These are phyloP conservation scores for Crypturellus undulatus DNA, from an alignment of 2,113 vertebrate species.

Conservation along the genomic window DNA sequence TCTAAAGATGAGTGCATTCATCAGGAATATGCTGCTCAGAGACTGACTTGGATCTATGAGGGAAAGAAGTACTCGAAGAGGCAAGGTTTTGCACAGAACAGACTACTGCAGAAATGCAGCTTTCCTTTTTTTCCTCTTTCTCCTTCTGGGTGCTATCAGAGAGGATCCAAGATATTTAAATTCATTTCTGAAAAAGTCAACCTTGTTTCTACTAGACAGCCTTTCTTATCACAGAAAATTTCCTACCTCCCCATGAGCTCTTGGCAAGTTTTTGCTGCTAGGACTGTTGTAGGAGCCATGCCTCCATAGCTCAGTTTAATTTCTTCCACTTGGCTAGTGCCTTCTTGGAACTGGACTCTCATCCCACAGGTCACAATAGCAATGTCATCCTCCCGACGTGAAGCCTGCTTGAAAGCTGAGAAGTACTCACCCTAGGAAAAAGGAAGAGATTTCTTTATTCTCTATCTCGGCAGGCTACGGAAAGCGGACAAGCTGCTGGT, in stretches of 20 bases:
- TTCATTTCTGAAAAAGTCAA: neutral
- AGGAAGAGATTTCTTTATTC: neutral
- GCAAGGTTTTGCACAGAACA: neutral
- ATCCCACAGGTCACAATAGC: slow-evolving; percentile 93
- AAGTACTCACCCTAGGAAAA: slow-evolving; percentile 87
- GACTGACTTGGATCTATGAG: neutral
- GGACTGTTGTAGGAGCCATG: slow-evolving; percentile 89
- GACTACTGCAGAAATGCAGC: neutral
- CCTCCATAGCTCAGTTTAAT: slow-evolving; percentile 91
- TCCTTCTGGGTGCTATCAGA: neutral
- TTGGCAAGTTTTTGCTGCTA: slow-evolving; percentile 82
- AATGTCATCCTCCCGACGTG: slow-evolving; percentile 94
- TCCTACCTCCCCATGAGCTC: slow-evolving; percentile 83
- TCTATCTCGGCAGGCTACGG: neutral
- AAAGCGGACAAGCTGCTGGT: neutral
- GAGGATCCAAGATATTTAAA: neutral
- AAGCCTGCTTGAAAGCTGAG: slow-evolving; percentile 93
- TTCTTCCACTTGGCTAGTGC: slow-evolving; percentile 78
- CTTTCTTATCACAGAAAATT: neutral
- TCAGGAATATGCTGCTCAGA: neutral
- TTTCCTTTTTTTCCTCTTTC: neutral
- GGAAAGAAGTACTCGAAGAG: neutral
- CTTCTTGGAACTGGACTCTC: slow-evolving; percentile 85
- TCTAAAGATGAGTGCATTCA: neutral
- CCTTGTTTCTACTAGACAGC: neutral